These are phyloP conservation scores for Lasioglossum villosulum DNA, from an alignment of 2,888 invertebrate species.

Conservation along the genomic window DNA sequence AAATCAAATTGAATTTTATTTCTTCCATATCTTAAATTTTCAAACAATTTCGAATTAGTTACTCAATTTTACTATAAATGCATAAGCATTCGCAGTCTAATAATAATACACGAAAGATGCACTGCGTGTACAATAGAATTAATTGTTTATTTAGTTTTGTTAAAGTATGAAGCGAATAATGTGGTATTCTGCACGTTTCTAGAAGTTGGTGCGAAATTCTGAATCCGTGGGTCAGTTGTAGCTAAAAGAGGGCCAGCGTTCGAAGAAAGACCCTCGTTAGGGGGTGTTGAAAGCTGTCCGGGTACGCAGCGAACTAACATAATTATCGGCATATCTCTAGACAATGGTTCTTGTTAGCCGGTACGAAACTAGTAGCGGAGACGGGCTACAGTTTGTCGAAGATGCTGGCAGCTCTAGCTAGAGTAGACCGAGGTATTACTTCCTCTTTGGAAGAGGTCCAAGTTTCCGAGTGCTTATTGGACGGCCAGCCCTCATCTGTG, in stretches of 20 bases:
- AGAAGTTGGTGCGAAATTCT: background rate
- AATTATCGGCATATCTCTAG: slow-evolving; percentile 79
- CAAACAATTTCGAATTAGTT: too few species aligned
- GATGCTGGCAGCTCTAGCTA: slow-evolving; percentile 52
- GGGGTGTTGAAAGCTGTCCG: slow-evolving; percentile 60
- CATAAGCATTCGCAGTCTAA: too few species aligned
- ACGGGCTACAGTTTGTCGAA: slow-evolving; percentile 61
- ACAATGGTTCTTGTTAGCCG: slow-evolving; percentile 81
- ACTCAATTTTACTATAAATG: too few species aligned
- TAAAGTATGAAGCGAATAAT: background rate
- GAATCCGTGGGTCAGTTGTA: slow-evolving; percentile 25
- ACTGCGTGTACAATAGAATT: too few species aligned
- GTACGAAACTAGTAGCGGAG: slow-evolving; percentile 71
- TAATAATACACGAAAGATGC: too few species aligned
- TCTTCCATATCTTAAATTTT: too few species aligned
- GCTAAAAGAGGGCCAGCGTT: background rate
- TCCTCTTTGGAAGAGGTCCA: slow-evolving; percentile 79
- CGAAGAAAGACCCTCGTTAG: slow-evolving; percentile 54
- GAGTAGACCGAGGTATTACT: slow-evolving; percentile 75
- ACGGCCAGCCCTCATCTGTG: slow-evolving; percentile 55
- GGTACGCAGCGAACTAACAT: slow-evolving; percentile 69
- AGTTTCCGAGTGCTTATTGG: slow-evolving; percentile 79
- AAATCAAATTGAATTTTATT: too few species aligned
- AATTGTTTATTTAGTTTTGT: background rate
- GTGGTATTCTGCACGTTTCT: too few species aligned